phyloP scores from a whole-genome alignment of 1,140 invertebrate species.

The Pseudoatta argentina region DNA sequence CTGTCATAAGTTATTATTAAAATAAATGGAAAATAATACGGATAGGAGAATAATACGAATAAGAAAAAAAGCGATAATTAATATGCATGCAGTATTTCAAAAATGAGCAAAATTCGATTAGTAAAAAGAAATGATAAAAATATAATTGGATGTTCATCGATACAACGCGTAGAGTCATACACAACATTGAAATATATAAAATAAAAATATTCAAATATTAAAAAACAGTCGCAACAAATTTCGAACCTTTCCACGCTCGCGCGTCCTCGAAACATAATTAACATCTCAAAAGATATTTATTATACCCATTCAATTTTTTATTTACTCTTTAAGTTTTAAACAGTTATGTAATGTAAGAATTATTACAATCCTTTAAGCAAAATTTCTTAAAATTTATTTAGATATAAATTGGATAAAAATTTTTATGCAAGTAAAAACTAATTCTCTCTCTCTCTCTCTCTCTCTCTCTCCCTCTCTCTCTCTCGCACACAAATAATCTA shows the following conservation, averaged over 20 bases:
- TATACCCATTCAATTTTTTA: not conserved
- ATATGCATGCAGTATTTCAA: not conserved
- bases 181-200: not conserved
- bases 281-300: constrained; percentile 4
- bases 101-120: not conserved
- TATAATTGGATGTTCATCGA: not conserved
- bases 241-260: no score
- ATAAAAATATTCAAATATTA: constrained; percentile 6
- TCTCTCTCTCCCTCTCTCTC: not conserved
- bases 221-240: not conserved
- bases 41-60: no score
- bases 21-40: not conserved
- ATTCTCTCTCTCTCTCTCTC: not conserved
- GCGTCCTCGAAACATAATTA: not conserved
- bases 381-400: no score
- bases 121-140: not conserved
- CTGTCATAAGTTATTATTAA: no score
- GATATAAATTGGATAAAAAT: not conserved
- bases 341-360: not conserved
- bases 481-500: not conserved
- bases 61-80: not conserved
- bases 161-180: not conserved
- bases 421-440: not conserved
- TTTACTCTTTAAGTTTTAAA: not conserved
- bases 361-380: not conserved